Evolutionary conservation across 2,888 invertebrate genomes (phyloP).

Genomic region (Campoplex capitator): DNA sequence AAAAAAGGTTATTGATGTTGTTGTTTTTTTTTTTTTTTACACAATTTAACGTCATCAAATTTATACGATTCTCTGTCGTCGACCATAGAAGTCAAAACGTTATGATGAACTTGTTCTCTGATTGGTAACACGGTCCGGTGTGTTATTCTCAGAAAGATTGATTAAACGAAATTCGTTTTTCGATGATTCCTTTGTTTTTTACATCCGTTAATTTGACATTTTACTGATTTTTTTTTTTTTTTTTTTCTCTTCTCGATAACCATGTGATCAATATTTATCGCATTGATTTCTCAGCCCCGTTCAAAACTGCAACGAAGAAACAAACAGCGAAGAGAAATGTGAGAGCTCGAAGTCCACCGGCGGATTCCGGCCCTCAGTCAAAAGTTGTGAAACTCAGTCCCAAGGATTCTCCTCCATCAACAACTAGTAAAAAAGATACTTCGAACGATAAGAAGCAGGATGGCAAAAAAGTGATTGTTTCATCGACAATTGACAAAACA

Average conservation of each 20-base stretch:
- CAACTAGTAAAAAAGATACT: constrained; percentile 37
- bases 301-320: constrained; percentile 69
- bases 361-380: constrained; percentile 31
- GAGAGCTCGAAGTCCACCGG: constrained; percentile 53
- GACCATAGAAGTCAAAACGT: not conserved
- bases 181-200: not conserved
- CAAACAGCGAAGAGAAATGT: constrained; percentile 56
- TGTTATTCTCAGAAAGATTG: not conserved
- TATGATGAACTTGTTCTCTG: not conserved
- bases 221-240: not conserved
- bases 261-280: constrained; percentile 8
- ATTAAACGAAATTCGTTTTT: not conserved
- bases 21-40: not conserved
- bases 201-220: not conserved
- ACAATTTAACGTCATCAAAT: too few relatives aligned
- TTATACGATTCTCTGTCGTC: not conserved
- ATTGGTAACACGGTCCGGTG: not conserved
- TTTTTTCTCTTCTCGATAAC: not conserved
- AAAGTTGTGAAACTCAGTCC: constrained; percentile 49
- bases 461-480: constrained; percentile 62
- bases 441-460: constrained; percentile 40
- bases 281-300: constrained; percentile 70
- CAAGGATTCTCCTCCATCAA: constrained; percentile 4
- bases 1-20: not conserved
- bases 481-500: not conserved